Base-by-base conservation (phyloP, 1,140 invertebrate genomes). In the Papilio polytes region DNA sequence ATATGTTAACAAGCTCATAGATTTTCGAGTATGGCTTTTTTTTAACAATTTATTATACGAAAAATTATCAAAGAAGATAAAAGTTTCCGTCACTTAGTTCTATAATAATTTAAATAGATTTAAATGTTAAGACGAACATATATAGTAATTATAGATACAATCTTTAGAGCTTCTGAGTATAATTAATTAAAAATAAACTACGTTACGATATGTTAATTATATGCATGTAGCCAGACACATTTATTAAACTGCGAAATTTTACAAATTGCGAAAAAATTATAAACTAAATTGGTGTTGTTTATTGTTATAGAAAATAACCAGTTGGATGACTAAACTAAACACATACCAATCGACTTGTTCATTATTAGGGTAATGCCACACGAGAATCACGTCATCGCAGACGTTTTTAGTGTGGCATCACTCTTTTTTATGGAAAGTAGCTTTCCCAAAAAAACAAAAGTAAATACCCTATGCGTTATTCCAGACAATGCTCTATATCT, bases 251-350 rank as follows among this genome's bases (percentile, higher is more conserved):
- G 63, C 12, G 9, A 66, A 66, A 66, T 66, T 66, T 66, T 66
- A 66, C 63, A 66, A 66, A 66, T 66, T 66, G 63, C 26, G 63
- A 66, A 66, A 66, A 66, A 31, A 31, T 66, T 66, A 66, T 66
- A 66, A 66, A 66, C 2, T 31, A 31, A 66, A 66, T 66, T 31
- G 26, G 6, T 66, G 63, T 66, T 66, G 22, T 66, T 66, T 66
- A 66, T 66, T 66, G 26, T 66, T 63, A 31, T 31, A 15, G 12
- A 31, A 3, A 8, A 56, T 66, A 66, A 63, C 22, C 26, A 66
- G 22, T 66, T 31, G 22, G 36, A 66, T 63, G n/a, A 66, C 12
- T 66, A 15, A 15, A 66, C 12, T 66, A 15, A 15, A 66, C 0
- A 31, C 12, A 31, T 36, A 63, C 20, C 20, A 66, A 63, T 63